These are phyloP conservation scores for Lordiphosa fenestrarum DNA, from an alignment of 2,888 invertebrate species.

Conservation along the genomic window DNA sequence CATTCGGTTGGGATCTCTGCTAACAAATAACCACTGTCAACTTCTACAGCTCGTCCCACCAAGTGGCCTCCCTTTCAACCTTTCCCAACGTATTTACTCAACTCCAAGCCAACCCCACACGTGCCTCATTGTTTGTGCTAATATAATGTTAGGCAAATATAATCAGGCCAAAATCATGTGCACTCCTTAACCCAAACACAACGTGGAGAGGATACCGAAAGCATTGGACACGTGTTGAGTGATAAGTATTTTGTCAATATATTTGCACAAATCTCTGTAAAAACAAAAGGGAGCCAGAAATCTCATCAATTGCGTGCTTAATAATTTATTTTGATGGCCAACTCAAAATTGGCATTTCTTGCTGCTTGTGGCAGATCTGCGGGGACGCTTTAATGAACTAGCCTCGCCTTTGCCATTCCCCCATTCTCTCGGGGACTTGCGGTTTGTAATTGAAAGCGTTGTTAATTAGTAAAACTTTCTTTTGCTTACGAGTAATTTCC, in stretches of 20 bases:
- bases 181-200: not conserved
- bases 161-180: constrained; percentile 27
- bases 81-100: constrained; percentile 11
- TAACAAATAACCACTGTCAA: too few relatives aligned
- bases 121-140: constrained; percentile 29
- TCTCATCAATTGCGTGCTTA: constrained; percentile 16
- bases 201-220: constrained; percentile 11
- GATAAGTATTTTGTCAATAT: constrained; percentile 40
- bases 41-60: too few relatives aligned
- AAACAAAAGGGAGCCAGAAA: not conserved
- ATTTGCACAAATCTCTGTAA: constrained; percentile 25
- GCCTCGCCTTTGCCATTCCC: not conserved
- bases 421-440: constrained; percentile 8
- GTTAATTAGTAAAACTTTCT: constrained; percentile 58
- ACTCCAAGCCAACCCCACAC: constrained; percentile 12
- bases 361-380: constrained; percentile 23
- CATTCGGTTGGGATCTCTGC: too few relatives aligned
- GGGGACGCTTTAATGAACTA: constrained; percentile 30
- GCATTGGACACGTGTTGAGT: constrained; percentile 38
- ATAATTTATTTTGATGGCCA: constrained; percentile 36
- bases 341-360: constrained; percentile 20
- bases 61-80: not conserved
- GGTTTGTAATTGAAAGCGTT: constrained; percentile 46
- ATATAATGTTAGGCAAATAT: constrained; percentile 36
- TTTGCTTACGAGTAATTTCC: constrained; percentile 33